Conservation (phyloP, 2,113 vertebrate species). For the Myanophis thanlyinensis region DNA sequence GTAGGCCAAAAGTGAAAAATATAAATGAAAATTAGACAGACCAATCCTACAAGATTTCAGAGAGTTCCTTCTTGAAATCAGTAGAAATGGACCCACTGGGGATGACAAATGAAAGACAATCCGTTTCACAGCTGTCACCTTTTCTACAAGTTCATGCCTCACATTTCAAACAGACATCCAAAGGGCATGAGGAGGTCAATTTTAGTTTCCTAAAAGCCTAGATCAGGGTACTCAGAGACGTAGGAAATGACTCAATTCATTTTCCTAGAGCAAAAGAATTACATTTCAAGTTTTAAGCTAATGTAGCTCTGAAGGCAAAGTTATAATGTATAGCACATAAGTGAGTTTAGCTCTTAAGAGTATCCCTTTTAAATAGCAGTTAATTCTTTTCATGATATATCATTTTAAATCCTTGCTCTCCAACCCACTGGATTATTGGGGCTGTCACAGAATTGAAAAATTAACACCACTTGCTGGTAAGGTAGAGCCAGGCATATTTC, state of each 20-base stretch:
- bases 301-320: constrained; percentile 8
- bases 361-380: constrained; percentile 35
- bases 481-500: constrained; percentile 6
- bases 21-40: background rate
- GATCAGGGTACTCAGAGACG: background rate
- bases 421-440: constrained; percentile 23
- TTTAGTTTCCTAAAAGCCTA: constrained; percentile 23
- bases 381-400: constrained; percentile 3
- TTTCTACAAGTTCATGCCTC: constrained; percentile 12
- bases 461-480: background rate
- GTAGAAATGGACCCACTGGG: constrained; percentile 15
- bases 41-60: background rate
- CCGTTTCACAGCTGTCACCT: constrained; percentile 9
- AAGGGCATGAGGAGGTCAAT: constrained; percentile 26
- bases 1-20: background rate
- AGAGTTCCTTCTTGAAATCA: constrained; percentile 24
- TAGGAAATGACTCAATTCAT: background rate
- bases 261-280: constrained; percentile 11
- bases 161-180: constrained; percentile 16
- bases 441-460: constrained; percentile 41
- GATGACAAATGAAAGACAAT: constrained; percentile 42
- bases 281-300: constrained; percentile 9
- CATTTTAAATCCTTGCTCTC: constrained; percentile 29
- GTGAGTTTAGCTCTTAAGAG: constrained; percentile 14
- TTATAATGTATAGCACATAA: constrained; percentile 23